A percentile compares a stretch with the other conserved stretches of the same genome.
Evolutionary conservation across 2,888 invertebrate genomes (phyloP).

Genomic region (Melolontha melolontha): DNA sequence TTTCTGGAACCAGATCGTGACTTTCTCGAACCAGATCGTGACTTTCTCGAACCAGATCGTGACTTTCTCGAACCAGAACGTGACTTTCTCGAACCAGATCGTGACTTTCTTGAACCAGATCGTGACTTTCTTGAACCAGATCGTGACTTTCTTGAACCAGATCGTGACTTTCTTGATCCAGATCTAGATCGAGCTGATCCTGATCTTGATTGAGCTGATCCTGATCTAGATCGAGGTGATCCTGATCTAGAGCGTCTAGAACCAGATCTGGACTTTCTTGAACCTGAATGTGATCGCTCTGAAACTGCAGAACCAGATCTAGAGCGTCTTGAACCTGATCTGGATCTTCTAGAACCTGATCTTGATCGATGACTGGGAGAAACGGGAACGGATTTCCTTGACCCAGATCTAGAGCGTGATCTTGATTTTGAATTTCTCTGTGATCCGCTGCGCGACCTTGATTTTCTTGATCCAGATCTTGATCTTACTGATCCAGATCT

Average conservation of each 20-base stretch:
- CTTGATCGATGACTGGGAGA: conserved; percentile 54
- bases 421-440: conserved; percentile 51
- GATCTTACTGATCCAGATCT: conserved; percentile 50
- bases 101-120: conserved; percentile 52
- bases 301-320: conserved; percentile 55
- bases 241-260: conserved; percentile 48
- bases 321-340: conserved; percentile 57
- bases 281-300: conserved; percentile 47
- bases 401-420: conserved; percentile 56
- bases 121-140: conserved; percentile 58
- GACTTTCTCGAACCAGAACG: conserved; percentile 52
- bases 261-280: conserved; percentile 51
- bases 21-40: conserved; percentile 54
- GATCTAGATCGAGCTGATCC: conserved; percentile 57
- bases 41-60: conserved; percentile 34
- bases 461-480: conserved; percentile 58
- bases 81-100: conserved; percentile 53
- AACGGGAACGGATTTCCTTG: conserved; percentile 57
- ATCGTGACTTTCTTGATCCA: conserved; percentile 54
- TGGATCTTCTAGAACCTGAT: conserved; percentile 56
- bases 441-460: conserved; percentile 54
- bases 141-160: conserved; percentile 56
- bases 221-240: conserved; percentile 55
- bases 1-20: conserved; percentile 53
- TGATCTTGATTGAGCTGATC: conserved; percentile 55